Conservation (phyloP, 2,797 vertebrate genomes). For the Strix occidentalis region DNA sequence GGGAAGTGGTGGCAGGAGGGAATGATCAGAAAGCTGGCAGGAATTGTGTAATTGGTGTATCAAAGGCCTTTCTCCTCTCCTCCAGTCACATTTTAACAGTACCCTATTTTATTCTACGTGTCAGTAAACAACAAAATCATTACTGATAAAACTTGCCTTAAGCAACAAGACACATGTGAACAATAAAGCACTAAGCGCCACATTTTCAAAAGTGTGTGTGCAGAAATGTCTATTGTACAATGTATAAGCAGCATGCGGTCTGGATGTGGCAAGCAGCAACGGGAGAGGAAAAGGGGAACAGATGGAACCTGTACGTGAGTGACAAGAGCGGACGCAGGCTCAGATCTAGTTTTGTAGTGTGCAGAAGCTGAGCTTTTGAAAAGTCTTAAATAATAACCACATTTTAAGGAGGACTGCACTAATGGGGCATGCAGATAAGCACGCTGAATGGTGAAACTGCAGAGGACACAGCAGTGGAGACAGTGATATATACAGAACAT, state of each 20-base stretch:
- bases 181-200: slow-evolving; percentile 44
- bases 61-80: slow-evolving; percentile 11
- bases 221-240: slow-evolving; percentile 60
- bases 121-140: slow-evolving; percentile 46
- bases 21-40: slow-evolving; percentile 14
- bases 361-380: slow-evolving; percentile 56
- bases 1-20: background rate
- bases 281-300: slow-evolving; percentile 59
- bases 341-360: slow-evolving; percentile 33
- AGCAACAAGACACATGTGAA: slow-evolving; percentile 54
- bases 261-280: slow-evolving; percentile 55
- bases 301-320: slow-evolving; percentile 62
- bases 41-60: slow-evolving; percentile 5
- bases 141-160: slow-evolving; percentile 43
- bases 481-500: slow-evolving; percentile 25
- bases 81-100: slow-evolving; percentile 3
- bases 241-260: slow-evolving; percentile 66
- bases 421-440: slow-evolving; percentile 7
- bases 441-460: background rate
- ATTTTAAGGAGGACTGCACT: slow-evolving; percentile 49
- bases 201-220: slow-evolving; percentile 51
- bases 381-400: slow-evolving; percentile 61
- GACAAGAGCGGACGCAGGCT: slow-evolving; percentile 54
- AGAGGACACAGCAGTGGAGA: slow-evolving; percentile 7
- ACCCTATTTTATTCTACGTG: slow-evolving; percentile 10